A percentile compares a stretch with the other conserved stretches of the same genome.
These are phyloP conservation scores for Sinocyclocheilus grahami DNA, from an alignment of 2,113 vertebrate species.

Conservation along the genomic window DNA sequence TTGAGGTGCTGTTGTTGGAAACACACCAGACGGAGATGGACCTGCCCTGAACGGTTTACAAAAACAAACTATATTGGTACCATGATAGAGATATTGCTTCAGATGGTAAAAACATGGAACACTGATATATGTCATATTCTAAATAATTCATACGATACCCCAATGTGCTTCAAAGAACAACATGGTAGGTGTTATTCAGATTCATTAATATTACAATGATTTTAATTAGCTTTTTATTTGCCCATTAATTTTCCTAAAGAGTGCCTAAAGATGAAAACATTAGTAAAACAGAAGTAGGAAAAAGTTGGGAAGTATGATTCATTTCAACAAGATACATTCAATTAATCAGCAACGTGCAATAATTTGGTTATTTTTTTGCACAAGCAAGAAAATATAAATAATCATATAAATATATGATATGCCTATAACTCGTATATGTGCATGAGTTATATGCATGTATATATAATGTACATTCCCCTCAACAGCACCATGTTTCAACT, in stretches of 20 bases:
- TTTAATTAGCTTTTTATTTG: neutral
- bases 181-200: neutral
- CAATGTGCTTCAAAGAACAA: neutral
- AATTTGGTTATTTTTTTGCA: neutral
- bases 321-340: neutral
- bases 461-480: neutral
- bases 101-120: neutral
- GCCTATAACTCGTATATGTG: too few species aligned
- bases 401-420: too few species aligned
- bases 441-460: too few species aligned
- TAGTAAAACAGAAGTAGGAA: neutral
- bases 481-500: constrained; percentile 14
- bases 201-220: neutral
- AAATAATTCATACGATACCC: neutral
- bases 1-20: constrained; percentile 25
- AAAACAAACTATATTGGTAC: constrained; percentile 5
- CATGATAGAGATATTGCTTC: too few species aligned
- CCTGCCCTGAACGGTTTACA: neutral
- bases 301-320: neutral
- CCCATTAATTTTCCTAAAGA: neutral
- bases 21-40: neutral
- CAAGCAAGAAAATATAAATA: neutral
- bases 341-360: neutral
- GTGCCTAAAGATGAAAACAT: neutral
- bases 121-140: neutral